phyloP scores from a whole-genome alignment of 2,797 vertebrate species.

The Cygnus olor region DNA sequence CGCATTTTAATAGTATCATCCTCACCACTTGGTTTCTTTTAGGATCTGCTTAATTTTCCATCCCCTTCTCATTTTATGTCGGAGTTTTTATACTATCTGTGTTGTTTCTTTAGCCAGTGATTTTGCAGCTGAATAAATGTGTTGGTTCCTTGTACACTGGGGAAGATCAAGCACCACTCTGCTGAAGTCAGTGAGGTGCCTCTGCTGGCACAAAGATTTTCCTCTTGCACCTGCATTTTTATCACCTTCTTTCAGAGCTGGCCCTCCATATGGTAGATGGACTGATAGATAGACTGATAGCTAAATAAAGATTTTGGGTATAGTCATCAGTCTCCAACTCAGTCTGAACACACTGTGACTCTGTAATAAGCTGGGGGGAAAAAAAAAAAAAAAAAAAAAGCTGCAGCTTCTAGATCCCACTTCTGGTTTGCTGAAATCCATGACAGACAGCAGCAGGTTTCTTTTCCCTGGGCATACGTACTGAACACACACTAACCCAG shows the following conservation, averaged over 20 bases:
- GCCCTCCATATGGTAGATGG: neutral
- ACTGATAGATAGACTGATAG: neutral
- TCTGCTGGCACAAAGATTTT: neutral
- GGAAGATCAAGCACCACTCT: fast-evolving
- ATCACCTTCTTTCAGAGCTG: neutral
- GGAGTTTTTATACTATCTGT: neutral
- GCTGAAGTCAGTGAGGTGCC: neutral
- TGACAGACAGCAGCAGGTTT: neutral
- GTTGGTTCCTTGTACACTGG: neutral
- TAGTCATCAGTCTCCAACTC: neutral
- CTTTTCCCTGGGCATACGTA: neutral
- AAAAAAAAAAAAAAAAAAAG: neutral
- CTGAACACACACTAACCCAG: neutral
- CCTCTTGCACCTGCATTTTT: neutral
- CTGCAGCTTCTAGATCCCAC: neutral
- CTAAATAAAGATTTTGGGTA: neutral
- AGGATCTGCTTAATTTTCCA: neutral
- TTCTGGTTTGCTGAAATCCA: neutral
- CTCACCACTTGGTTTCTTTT: neutral
- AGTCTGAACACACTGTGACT: neutral
- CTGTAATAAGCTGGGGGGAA: neutral
- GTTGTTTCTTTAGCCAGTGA: neutral
- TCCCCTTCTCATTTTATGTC: neutral
- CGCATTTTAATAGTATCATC: neutral
- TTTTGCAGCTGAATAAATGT: neutral